A percentile compares a stretch with the other conserved stretches of the same genome.
Conservation (phyloP, 2,888 invertebrate genomes). For the Fabriciana adippe region DNA sequence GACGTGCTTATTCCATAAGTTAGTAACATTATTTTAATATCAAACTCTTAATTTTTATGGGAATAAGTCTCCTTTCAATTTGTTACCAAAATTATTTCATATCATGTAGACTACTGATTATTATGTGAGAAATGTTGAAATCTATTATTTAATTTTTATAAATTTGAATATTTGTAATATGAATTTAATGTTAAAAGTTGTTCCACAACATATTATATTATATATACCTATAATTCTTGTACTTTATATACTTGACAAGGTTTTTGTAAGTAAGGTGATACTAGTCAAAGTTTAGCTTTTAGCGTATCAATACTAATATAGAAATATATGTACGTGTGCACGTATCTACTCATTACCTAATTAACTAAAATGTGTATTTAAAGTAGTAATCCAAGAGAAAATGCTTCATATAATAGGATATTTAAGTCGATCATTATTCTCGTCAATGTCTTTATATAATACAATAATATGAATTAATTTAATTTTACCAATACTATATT, state of each 20-base stretch:
- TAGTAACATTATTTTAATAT: not conserved
- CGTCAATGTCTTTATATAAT: too few species aligned
- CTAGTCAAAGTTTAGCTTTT: conserved; percentile 48
- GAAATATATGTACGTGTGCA: conserved; percentile 5
- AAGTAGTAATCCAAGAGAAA: not conserved
- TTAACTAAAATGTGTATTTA: not conserved
- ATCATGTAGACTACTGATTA: not conserved
- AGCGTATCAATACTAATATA: conserved; percentile 27
- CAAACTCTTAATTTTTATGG: not conserved
- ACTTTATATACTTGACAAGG: conserved; percentile 20
- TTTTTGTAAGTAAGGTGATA: conserved; percentile 52
- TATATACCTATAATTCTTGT: conserved; percentile 1
- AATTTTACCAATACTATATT: too few species aligned
- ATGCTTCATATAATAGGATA: too few species aligned
- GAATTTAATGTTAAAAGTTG: not conserved
- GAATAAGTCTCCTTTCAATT: not conserved
- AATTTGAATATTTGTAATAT: not conserved
- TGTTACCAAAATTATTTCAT: conserved; percentile 13
- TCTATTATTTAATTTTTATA: not conserved
- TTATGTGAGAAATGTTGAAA: not conserved
- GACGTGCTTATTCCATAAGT: not conserved
- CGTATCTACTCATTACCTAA: not conserved
- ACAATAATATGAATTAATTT: too few species aligned
- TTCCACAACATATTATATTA: not conserved
- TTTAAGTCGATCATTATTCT: too few species aligned